Base-by-base conservation (phyloP, 1,140 invertebrate species). In the Drosophila sproati region DNA sequence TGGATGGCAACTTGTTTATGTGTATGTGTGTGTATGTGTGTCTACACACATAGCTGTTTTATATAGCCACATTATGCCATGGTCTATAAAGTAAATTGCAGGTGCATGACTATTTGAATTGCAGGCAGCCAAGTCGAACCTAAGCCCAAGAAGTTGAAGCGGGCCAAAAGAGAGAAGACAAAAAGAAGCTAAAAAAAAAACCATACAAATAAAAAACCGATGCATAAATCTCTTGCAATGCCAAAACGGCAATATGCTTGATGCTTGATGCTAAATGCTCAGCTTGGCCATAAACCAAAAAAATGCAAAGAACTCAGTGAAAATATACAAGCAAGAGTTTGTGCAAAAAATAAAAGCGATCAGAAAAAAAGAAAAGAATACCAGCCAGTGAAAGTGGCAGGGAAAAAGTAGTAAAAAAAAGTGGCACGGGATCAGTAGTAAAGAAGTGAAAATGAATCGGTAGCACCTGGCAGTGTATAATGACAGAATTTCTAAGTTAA, bases 21-120 rank as follows among this genome's bases (percentile, higher is more conserved):
- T 47, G 43, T 29, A n/a, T 56, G 31, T 59, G 37, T 47, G 51
- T 63, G 56, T 74, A 50, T 73, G 56, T 64, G 62, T 60, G 72
- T 70, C 54, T 81, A 57, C 60, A 67, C 73, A 66, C 59, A 78
- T 67, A 47, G 28, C 48, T 64, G 45, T 64, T 48, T 43, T 32
- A 59, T 59, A 59, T 75, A 85, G 85, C 78, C 76, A 82, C 78
- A 90, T 86, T 79, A 80, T 90, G 81, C 90, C 87, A 92, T 91
- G 91, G 91, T 92, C 87, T 92, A 91, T 92, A 92, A 91, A 87
- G 91, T 91, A 92, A 92, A 92, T 92, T 92, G 91, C 91, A 92
- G 91, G 91, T 92, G 91, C 91, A 92, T 92, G 91, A 92, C 87
- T 92, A 87, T 82, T 89, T 77, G 88, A 83, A 91, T 73, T 83